Evolutionary conservation across 2,797 vertebrate genomes (phyloP), one percentile per base, ranked within the genome.

Genomic region (Tamandua tetradactyla): DNA sequence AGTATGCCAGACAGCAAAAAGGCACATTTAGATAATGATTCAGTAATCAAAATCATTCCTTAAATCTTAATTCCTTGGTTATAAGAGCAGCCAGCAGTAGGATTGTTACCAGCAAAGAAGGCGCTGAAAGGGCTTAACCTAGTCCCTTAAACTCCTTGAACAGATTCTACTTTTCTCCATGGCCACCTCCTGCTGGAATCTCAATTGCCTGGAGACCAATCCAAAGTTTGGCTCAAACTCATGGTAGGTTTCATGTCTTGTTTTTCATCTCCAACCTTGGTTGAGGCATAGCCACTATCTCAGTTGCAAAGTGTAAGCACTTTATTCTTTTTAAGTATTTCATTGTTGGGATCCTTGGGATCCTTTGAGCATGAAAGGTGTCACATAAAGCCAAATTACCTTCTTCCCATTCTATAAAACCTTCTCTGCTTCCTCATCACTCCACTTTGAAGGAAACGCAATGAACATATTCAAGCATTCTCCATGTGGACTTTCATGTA

Each of bases 351-450:
- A 15, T 30, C 35, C 85, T 71, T 1, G 81, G 71, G 72, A n/a
- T n/a, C n/a, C n/a, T n/a, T n/a, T n/a, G n/a, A n/a, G n/a, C 6
- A 0, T 20, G 64, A 76, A 84, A 69, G 81, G 85, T 17, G 79
- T 87, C 88, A 25, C 61, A 2, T 0, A 79, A 62, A 78, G 35
- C 62, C 75, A 18, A 42, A 74, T n/a, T 47, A 85, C 91, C 74
- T 72, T 47, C 95, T 69, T 87, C 95, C 71, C 74, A 18, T 88
- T 84, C 10, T 37, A 40, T 42, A 0, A 92, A 94, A 88, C 59
- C 35, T n/a, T n/a, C n/a, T 64, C 91, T 84, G 91, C 64, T 40
- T 91, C 95, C 97, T 95, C 93, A 17, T 0, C 25, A 42, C 62
- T 92, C 75, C 55, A 20, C 94, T 91, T 47, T 89, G 92, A 76